phyloP scores from a whole-genome alignment of 2,113 vertebrate genomes.

The Siniperca chuatsi region DNA sequence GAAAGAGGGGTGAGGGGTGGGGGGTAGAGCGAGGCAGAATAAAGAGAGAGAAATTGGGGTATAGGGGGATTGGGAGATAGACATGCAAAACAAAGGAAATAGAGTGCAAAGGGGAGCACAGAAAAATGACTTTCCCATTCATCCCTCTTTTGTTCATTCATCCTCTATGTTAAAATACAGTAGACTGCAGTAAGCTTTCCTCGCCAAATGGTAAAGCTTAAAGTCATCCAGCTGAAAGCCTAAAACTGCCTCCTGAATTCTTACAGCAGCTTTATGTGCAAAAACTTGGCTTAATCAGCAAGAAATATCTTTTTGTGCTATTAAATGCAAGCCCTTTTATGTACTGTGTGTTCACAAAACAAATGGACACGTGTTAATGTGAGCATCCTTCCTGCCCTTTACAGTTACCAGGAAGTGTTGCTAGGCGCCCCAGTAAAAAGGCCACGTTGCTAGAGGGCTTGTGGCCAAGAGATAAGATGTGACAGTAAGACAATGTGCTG shows the following conservation, averaged over 20 bases:
- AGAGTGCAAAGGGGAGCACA: conserved; percentile 37
- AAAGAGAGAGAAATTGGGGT: conserved; percentile 61
- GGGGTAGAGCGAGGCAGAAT: conserved; percentile 44
- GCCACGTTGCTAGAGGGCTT: conserved; percentile 14
- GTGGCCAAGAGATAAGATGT: conserved; percentile 33
- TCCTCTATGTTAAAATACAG: conserved; percentile 37
- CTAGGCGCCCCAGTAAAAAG: conserved; percentile 8
- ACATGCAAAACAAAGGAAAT: conserved; percentile 43
- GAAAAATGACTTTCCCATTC: conserved; percentile 45
- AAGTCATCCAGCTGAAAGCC: conserved; percentile 26
- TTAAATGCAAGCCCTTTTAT: not conserved
- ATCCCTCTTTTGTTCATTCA: conserved; percentile 50
- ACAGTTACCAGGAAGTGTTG: conserved; percentile 4
- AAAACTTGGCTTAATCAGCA: conserved; percentile 9
- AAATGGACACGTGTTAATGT: conserved; percentile 17
- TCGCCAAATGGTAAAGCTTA: conserved; percentile 17
- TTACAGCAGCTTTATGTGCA: not conserved
- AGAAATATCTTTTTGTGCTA: not conserved
- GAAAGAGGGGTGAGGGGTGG: conserved; percentile 27
- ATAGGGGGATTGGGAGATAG: conserved; percentile 43
- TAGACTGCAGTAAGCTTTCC: conserved; percentile 2
- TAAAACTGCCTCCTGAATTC: conserved; percentile 14
- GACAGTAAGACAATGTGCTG: conserved; percentile 9
- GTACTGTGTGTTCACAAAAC: not conserved
- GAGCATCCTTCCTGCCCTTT: conserved; percentile 17